These are phyloP conservation scores for Tanytarsus gracilentus DNA, from an alignment of 2,888 invertebrate species.

Conservation along the genomic window DNA sequence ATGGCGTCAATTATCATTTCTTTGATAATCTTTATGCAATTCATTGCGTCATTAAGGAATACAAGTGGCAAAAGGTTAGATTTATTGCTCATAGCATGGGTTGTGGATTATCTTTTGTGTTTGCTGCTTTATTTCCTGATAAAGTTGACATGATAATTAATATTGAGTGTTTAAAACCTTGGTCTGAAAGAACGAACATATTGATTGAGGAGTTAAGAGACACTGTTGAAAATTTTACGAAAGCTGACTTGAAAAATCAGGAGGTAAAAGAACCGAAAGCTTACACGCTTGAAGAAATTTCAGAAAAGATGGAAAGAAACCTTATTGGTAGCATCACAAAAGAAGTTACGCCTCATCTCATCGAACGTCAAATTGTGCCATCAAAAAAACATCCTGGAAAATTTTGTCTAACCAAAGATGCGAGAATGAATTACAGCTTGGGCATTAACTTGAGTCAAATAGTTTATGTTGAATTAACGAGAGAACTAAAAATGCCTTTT, in stretches of 20 bases:
- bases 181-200: slow-evolving; percentile 46
- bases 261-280: slow-evolving; percentile 48
- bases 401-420: slow-evolving; percentile 56
- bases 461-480: slow-evolving; percentile 49
- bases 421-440: slow-evolving; percentile 47
- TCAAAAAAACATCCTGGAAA: slow-evolving; percentile 51
- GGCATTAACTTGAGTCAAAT: slow-evolving; percentile 38
- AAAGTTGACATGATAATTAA: slow-evolving; percentile 35
- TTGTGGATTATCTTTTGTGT: slow-evolving; percentile 52
- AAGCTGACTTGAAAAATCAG: slow-evolving; percentile 39
- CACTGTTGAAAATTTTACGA: slow-evolving; percentile 37
- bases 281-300: slow-evolving; percentile 53
- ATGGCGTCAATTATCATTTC: slow-evolving; percentile 48
- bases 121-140: slow-evolving; percentile 52
- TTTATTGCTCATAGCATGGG: slow-evolving; percentile 63
- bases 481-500: slow-evolving; percentile 52
- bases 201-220: slow-evolving; percentile 48
- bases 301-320: slow-evolving; percentile 48
- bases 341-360: slow-evolving; percentile 48
- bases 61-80: slow-evolving; percentile 60
- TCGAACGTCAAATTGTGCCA: slow-evolving; percentile 49
- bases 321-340: slow-evolving; percentile 49
- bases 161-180: slow-evolving; percentile 4
- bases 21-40: slow-evolving; percentile 41
- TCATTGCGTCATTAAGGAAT: slow-evolving; percentile 53